Evolutionary conservation across 2,797 vertebrate species (phyloP), one percentile per base, ranked within the genome.

Genomic region (Octomys mimax): DNA sequence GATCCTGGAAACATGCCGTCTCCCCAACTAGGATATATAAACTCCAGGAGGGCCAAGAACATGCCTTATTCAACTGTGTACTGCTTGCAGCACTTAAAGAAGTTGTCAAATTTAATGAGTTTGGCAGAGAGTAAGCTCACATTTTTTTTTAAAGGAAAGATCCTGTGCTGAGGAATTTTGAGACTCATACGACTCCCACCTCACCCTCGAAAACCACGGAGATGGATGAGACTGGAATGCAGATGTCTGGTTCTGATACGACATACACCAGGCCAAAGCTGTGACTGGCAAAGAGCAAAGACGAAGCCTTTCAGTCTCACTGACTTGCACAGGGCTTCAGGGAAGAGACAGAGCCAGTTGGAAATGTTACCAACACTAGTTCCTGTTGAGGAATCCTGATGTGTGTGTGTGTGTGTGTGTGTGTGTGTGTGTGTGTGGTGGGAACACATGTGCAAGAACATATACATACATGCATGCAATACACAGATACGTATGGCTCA

Each of bases 21-120:
- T 70, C 83, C 87, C 79, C 54, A 2, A 6, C 19, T 18, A 61
- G 66, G 71, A 87, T 36, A 26, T 0, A 87, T 2, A 64, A 95
- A 92, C 80, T 73, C 78, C 62, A 28, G 1, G 46, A 92, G 87
- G 93, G 21, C 92, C 68, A 82, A 80, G 80, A 92, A 85, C 73
- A 75, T 0, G 4, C 85, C 81, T 85, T 31, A 59, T 2, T 36
- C 28, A 5, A 39, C 66, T 71, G 46, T 46, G 1, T 4, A 66
- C 2, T 80, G 61, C 95, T 94, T 70, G 31, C 33, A 22, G 73
- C 68, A 81, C 62, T 95, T 42, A 75, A 92, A 75, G 80, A 96
- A 95, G 78, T 79, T 77, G 83, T 92, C 42, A 10, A 92, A 77
- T 66, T 82, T 94, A 89, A 93, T 92, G 52, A 83, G 88, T 91